Base-by-base conservation (phyloP, 2,888 invertebrate species). In the Drosophila fulvimacula region DNA sequence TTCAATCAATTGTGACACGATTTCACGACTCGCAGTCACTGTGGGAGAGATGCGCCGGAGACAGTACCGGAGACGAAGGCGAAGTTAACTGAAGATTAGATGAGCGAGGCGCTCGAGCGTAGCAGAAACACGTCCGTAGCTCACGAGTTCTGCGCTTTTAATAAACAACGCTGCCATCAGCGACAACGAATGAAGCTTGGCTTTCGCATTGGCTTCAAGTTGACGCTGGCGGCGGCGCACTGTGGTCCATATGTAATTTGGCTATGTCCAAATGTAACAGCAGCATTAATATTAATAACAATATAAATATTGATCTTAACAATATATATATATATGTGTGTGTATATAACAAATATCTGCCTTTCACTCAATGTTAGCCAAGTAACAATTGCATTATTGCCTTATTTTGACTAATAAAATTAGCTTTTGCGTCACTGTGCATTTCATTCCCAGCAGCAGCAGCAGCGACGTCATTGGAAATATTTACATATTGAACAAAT, bases 81-180 rank as follows among this genome's bases (percentile, higher is more conserved):
- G 38, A 76, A 42, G 49, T n/a, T 53, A 53, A 55, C 63, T 65
- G 71, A 67, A 57, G 38, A 68, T 74, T 55, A 52, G 58, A 76
- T 71, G 77, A 73, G 72, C 73, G 79, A 70, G 78, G 73, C 78
- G 81, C 68, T 84, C 85, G 77, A 84, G 84, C 79, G 84, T 80
- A 62, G 55, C 74, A 63, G 63, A 81, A 81, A 90, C 87, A 90
- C 91, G 91, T 91, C 91, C 89, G 89, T 76, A 85, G 89, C 88
- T 90, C 80, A 83, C 89, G 90, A 89, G 89, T 90, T 90, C 89
- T 90, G 84, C 81, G 82, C 82, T 87, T 89, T 90, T 81, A 91
- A 90, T 91, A 90, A 91, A 89, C 82, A 75, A 77, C 74, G 82
- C 81, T 81, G 83, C 78, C 73, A 64, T 21, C 64, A 41, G 44